A percentile compares a stretch with the other conserved stretches of the same genome.
Conservation (phyloP, 1,140 invertebrate genomes). For the Pachyrhynchus sulphureomaculatus region DNA sequence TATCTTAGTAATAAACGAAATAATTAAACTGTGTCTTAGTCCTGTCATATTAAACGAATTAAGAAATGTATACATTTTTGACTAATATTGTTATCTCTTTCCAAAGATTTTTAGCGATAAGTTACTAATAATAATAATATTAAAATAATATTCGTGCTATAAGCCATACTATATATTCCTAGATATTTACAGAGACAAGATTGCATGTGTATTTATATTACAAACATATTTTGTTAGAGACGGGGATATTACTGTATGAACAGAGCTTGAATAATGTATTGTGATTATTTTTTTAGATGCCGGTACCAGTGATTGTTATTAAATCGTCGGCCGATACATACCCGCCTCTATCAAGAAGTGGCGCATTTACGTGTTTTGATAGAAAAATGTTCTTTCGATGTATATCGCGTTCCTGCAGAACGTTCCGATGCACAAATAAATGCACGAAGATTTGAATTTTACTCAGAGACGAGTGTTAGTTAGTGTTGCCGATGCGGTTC, state of each 20-base stretch:
- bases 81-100: slow-evolving; percentile 52
- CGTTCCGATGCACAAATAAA: background rate
- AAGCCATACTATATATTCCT: slow-evolving; percentile 25
- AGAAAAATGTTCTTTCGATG: slow-evolving; percentile 47
- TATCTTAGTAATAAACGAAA: slow-evolving; percentile 44
- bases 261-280: slow-evolving; percentile 1
- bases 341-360: slow-evolving; percentile 44
- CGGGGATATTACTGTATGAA: slow-evolving; percentile 3
- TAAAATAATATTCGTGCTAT: slow-evolving; percentile 40
- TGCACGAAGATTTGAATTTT: slow-evolving; percentile 7
- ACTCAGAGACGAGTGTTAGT: slow-evolving; percentile 2
- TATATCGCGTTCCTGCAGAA: slow-evolving; percentile 34
- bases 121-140: slow-evolving; percentile 45
- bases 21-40: slow-evolving; percentile 53
- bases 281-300: slow-evolving; percentile 38
- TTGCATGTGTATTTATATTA: slow-evolving; percentile 20
- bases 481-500: slow-evolving; percentile 11
- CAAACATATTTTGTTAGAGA: slow-evolving; percentile 18
- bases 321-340: slow-evolving; percentile 33
- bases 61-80: slow-evolving; percentile 52
- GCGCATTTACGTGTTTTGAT: slow-evolving; percentile 46
- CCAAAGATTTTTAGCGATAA: slow-evolving; percentile 51
- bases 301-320: slow-evolving; percentile 23
- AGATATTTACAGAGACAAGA: slow-evolving; percentile 26
- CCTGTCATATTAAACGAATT: slow-evolving; percentile 53